Evolutionary conservation across 2,888 invertebrate genomes (phyloP).

Genomic region (Vesta saturnalis): DNA sequence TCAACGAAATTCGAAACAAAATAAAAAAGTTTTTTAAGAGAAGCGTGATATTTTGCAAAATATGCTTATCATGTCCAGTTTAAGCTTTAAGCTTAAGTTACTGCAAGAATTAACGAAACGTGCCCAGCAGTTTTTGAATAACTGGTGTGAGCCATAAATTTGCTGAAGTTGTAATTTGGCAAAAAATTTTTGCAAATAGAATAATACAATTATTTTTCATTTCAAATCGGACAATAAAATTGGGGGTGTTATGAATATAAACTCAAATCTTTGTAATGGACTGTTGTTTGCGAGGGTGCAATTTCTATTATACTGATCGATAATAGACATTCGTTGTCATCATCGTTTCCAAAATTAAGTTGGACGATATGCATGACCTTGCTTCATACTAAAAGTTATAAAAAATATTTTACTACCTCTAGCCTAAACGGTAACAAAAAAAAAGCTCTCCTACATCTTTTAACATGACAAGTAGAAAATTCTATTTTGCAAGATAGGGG

Average conservation of each 20-base stretch:
- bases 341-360: background rate
- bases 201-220: background rate
- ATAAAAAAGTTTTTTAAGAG: too few relatives aligned
- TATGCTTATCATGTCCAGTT: too few relatives aligned
- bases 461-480: constrained; percentile 14
- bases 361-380: background rate
- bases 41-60: too few relatives aligned
- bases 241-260: constrained; percentile 1
- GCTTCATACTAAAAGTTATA: too few relatives aligned
- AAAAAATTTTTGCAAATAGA: background rate
- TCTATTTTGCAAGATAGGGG: constrained; percentile 20
- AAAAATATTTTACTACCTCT: too few relatives aligned
- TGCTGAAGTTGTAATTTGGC: too few relatives aligned
- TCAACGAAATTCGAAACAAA: too few relatives aligned
- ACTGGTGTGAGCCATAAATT: too few relatives aligned
- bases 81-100: too few relatives aligned
- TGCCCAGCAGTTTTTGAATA: too few relatives aligned
- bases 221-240: background rate
- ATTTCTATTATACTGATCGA: background rate
- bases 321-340: background rate
- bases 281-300: background rate
- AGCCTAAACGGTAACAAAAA: background rate
- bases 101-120: too few relatives aligned
- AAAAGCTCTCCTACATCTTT: constrained; percentile 15
- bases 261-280: constrained; percentile 1